phyloP scores from a whole-genome alignment of 2,888 invertebrate species.

The Andrena hattorfiana region DNA sequence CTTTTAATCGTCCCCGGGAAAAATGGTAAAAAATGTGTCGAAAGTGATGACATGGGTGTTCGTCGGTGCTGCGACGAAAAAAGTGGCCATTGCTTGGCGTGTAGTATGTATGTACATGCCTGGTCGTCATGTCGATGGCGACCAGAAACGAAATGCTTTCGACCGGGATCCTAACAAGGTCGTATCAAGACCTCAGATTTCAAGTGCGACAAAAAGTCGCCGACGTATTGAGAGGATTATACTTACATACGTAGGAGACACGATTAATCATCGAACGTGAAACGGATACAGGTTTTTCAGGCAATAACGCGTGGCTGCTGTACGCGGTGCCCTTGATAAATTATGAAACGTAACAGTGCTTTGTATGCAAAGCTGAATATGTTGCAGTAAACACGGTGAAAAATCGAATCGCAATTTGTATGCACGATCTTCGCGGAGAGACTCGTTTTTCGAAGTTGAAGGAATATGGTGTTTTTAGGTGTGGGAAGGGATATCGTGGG shows the following conservation, averaged over 20 bases:
- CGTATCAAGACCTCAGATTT: slow-evolving; percentile 44
- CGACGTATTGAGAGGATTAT: slow-evolving; percentile 26
- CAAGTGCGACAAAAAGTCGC: slow-evolving; percentile 15
- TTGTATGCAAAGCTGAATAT: no score
- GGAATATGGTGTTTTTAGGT: no score
- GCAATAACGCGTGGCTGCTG: neutral
- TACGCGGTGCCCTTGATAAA: neutral
- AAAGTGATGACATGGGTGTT: slow-evolving; percentile 49
- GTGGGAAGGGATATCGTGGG: no score
- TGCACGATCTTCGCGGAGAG: no score
- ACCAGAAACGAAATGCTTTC: slow-evolving; percentile 30
- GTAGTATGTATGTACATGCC: neutral
- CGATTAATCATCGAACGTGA: slow-evolving; percentile 10
- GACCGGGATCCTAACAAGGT: slow-evolving; percentile 43
- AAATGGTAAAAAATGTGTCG: slow-evolving; percentile 44
- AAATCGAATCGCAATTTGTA: no score
- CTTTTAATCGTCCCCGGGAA: slow-evolving; percentile 32
- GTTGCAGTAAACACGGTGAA: no score
- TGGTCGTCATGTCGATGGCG: slow-evolving; percentile 1
- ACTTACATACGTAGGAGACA: slow-evolving; percentile 27
- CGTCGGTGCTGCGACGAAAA: slow-evolving; percentile 7
- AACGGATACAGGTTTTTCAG: slow-evolving; percentile 7
- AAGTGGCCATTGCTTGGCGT: neutral
- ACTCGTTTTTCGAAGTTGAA: no score
- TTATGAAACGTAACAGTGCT: neutral